These are phyloP conservation scores for Pogonus chalceus DNA, from an alignment of 1,140 invertebrate species.

Conservation along the genomic window DNA sequence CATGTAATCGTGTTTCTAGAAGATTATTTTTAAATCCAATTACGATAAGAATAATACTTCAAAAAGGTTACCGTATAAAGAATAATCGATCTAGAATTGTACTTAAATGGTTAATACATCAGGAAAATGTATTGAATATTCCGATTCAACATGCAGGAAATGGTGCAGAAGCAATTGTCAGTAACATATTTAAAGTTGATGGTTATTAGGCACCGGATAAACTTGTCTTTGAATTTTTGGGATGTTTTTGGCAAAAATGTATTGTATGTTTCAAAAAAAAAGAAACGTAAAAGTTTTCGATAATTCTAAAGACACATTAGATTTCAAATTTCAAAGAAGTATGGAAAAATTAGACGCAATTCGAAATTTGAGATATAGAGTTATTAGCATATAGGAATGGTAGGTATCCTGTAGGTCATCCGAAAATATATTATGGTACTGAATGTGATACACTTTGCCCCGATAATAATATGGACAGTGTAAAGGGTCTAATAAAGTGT, in stretches of 20 bases:
- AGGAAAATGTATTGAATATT: not conserved
- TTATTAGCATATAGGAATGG: conserved; percentile 5
- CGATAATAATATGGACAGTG: conserved; percentile 7
- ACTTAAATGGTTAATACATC: not conserved
- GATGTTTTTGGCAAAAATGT: not conserved
- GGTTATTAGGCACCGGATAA: not conserved
- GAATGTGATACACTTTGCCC: conserved; percentile 3
- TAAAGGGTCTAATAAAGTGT: conserved; percentile 25
- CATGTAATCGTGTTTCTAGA: not conserved
- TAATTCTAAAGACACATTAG: not conserved
- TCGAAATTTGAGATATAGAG: not conserved
- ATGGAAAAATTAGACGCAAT: not conserved
- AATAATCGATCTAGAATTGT: not conserved
- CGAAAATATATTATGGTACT: conserved; percentile 15
- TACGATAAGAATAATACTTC: not conserved
- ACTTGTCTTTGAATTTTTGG: not conserved
- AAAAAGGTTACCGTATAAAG: not conserved
- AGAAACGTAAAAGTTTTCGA: not conserved
- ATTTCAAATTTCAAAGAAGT: not conserved
- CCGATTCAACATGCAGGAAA: not conserved
- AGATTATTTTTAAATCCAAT: not conserved
- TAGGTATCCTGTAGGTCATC: conserved; percentile 32
- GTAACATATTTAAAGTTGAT: not conserved
- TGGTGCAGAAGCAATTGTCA: not conserved
- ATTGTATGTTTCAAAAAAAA: not conserved